phyloP scores from a whole-genome alignment of 1,140 invertebrate species.

The Choristoneura fumiferana region DNA sequence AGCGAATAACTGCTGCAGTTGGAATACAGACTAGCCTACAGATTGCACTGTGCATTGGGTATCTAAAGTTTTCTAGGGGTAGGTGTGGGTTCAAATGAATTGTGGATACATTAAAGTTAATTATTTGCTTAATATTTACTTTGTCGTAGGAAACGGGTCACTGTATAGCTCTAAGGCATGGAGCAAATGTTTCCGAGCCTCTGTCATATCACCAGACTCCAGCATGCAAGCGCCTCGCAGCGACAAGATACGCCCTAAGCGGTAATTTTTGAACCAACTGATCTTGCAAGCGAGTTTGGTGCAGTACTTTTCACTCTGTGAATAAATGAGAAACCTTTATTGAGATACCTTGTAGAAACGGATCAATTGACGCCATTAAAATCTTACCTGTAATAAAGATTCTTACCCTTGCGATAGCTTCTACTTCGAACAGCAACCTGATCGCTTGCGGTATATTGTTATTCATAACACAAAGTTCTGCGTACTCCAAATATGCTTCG shows the following conservation, averaged over 20 bases:
- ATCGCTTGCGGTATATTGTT: conserved; percentile 78
- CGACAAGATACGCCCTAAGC: conserved; percentile 41
- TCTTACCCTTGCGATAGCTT: conserved; percentile 36
- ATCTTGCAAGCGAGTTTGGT: conserved; percentile 17
- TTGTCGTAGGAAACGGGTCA: conserved; percentile 59
- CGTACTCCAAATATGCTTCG: conserved; percentile 78
- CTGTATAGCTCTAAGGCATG: conserved; percentile 76
- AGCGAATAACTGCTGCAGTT: no score
- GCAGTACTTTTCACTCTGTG: conserved; percentile 25
- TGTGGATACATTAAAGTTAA: neutral
- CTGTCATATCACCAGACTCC: conserved; percentile 77
- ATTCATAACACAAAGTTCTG: conserved; percentile 74
- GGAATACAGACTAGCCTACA: no score
- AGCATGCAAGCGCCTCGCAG: conserved; percentile 69
- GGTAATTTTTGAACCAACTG: conserved; percentile 46
- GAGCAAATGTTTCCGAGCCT: conserved; percentile 72
- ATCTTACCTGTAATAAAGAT: no score
- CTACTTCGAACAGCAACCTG: conserved; percentile 41
- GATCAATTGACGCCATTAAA: no score
- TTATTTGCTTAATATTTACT: conserved; percentile 30
- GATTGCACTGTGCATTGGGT: no score
- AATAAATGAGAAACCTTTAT: no score
- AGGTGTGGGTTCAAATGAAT: no score
- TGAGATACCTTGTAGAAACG: no score
- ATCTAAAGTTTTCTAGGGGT: no score